phyloP scores from a whole-genome alignment of 2,888 invertebrate species.

The Platypus cylindrus region DNA sequence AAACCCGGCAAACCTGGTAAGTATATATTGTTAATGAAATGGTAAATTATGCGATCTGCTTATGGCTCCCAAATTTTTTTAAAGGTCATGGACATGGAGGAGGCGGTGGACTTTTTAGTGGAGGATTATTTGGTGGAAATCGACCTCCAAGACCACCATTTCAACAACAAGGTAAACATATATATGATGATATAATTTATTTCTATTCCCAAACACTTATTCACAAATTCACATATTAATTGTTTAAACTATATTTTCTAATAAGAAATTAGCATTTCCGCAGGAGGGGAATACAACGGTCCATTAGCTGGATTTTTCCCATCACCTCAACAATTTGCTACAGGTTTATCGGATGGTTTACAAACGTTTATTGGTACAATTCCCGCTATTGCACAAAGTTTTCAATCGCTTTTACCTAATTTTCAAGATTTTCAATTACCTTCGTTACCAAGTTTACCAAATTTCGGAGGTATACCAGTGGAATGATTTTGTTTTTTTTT shows the following conservation, averaged over 20 bases:
- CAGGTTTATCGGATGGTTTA: slow-evolving; percentile 20
- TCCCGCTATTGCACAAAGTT: slow-evolving; percentile 22
- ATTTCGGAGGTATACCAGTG: slow-evolving; percentile 1
- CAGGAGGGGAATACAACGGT: slow-evolving; percentile 13
- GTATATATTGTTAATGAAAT: too few species aligned
- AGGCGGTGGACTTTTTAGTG: slow-evolving; percentile 8
- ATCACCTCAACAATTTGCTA: slow-evolving; percentile 19
- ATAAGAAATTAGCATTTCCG: neutral
- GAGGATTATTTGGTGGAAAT: slow-evolving; percentile 9
- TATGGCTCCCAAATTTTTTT: slow-evolving; percentile 3
- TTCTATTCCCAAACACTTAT: too few species aligned
- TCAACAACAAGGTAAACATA: slow-evolving; percentile 13
- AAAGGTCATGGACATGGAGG: slow-evolving; percentile 3
- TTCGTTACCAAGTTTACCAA: slow-evolving; percentile 8
- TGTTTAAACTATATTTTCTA: too few species aligned
- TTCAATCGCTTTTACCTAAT: slow-evolving; percentile 20
- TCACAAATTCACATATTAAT: too few species aligned
- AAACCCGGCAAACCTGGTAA: slow-evolving; percentile 13
- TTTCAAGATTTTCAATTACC: slow-evolving; percentile 20
- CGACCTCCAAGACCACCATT: slow-evolving; percentile 4
- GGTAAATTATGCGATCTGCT: too few species aligned
- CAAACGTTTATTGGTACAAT: slow-evolving; percentile 20
- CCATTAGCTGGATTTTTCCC: slow-evolving; percentile 17
- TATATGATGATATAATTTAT: neutral
- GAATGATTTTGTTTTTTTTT: too few species aligned